Evolutionary conservation across 2,797 vertebrate genomes (phyloP).

Genomic region (Helarctos malayanus): DNA sequence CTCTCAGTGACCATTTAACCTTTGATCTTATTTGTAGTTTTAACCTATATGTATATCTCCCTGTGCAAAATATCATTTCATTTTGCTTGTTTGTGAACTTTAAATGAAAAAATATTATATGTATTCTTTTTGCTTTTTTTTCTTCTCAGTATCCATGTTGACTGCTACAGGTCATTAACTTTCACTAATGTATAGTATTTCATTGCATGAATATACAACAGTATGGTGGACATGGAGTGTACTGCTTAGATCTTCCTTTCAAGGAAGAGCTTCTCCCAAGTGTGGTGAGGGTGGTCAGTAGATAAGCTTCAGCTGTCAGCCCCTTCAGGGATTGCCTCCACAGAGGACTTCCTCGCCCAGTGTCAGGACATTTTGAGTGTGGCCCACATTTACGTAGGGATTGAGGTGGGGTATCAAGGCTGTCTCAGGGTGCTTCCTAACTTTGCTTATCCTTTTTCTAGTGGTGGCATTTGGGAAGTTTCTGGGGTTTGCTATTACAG

Average conservation of each 20-base stretch:
- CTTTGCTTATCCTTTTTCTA: not conserved
- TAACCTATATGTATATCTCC: not conserved
- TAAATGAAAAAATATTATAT: slow-evolving; percentile 12
- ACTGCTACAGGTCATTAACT: not conserved
- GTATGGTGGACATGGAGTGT: not conserved
- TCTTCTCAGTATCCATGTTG: not conserved
- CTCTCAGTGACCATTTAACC: not conserved
- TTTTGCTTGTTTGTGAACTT: slow-evolving; percentile 44
- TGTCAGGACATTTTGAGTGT: not conserved
- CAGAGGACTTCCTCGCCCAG: not conserved
- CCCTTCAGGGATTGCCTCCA: not conserved
- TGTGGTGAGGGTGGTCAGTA: not conserved
- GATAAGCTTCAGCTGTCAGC: not conserved
- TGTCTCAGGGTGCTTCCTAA: not conserved
- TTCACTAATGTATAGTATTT: not conserved
- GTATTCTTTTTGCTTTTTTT: not conserved
- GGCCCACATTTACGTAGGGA: not conserved
- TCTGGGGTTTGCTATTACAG: not conserved
- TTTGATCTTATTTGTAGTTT: slow-evolving; percentile 36
- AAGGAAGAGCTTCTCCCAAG: not conserved
- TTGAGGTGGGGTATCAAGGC: not conserved
- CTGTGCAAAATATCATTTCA: not conserved
- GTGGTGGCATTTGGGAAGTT: not conserved
- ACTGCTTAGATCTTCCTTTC: not conserved
- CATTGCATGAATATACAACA: not conserved